Percentiles rank a stretch among this genome's conserved stretches.
phyloP scores from a whole-genome alignment of 2,113 vertebrate species.

The Cyanistes caeruleus region DNA sequence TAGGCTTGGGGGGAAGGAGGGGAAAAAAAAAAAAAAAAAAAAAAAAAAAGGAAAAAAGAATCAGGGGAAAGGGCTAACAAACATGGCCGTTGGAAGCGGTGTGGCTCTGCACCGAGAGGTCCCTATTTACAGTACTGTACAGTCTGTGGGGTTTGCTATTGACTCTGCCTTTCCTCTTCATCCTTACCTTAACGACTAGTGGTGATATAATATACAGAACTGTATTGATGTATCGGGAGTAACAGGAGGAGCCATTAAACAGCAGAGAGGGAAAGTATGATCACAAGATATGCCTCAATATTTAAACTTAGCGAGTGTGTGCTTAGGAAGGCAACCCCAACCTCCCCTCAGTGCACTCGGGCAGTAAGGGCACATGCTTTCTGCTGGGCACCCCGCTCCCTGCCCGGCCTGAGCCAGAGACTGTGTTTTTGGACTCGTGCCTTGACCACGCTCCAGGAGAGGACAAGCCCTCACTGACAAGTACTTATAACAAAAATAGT shows the following conservation, averaged over 20 bases:
- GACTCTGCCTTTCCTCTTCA: conserved; percentile 70
- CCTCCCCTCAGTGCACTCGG: not conserved
- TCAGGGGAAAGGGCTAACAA: conserved; percentile 75
- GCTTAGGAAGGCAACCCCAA: conserved; percentile 26
- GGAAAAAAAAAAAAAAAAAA: not conserved
- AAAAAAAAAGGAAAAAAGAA: not conserved
- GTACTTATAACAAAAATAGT: conserved; percentile 48
- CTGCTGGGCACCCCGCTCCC: not conserved
- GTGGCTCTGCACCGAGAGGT: conserved; percentile 69
- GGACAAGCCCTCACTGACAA: conserved; percentile 47
- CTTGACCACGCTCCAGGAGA: conserved; percentile 52
- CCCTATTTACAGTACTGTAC: conserved; percentile 74
- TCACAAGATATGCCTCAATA: conserved; percentile 61
- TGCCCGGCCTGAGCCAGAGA: not conserved
- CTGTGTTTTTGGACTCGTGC: conserved; percentile 48
- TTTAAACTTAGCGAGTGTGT: conserved; percentile 60
- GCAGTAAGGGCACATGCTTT: conserved; percentile 29
- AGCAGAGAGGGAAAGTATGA: conserved; percentile 54
- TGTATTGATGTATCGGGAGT: conserved; percentile 76
- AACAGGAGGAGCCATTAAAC: conserved; percentile 78
- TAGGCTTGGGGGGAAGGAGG: conserved; percentile 1
- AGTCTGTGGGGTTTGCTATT: conserved; percentile 61
- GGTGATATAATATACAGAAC: conserved; percentile 72
- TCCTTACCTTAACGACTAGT: conserved; percentile 75
- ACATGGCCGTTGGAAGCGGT: conserved; percentile 77